Conservation (phyloP, 2,888 invertebrate species). For the Chironomus riparius region DNA sequence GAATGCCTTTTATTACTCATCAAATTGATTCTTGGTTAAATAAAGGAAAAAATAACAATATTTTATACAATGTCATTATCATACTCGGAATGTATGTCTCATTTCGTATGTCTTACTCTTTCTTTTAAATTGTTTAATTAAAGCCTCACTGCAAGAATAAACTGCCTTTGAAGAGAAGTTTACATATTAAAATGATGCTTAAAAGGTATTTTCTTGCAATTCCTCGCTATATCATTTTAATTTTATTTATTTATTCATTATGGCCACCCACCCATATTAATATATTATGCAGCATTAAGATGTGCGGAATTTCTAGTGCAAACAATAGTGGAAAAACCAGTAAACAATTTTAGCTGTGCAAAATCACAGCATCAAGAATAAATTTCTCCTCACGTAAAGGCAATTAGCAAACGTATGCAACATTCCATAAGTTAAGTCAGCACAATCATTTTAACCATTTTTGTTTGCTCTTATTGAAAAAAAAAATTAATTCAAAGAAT, state of each 20-base stretch:
- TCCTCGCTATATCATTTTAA: no score
- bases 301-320: not conserved
- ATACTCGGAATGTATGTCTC: not conserved
- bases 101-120: not conserved
- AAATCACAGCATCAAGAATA: not conserved
- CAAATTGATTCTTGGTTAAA: not conserved
- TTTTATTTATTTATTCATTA: not conserved
- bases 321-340: not conserved
- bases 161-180: no score
- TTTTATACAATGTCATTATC: not conserved
- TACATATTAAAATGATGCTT: no score
- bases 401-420: constrained; percentile 24
- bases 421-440: not conserved
- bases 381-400: constrained; percentile 23
- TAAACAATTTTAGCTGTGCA: not conserved
- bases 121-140: not conserved
- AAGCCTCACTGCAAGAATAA: not conserved
- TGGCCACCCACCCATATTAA: constrained; percentile 1
- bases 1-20: not conserved
- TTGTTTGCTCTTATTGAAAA: not conserved
- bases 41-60: no score
- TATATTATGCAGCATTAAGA: not conserved
- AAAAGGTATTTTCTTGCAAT: no score
- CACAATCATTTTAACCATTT: not conserved
- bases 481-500: not conserved